Percentiles rank a stretch among this genome's conserved stretches.
phyloP scores from a whole-genome alignment of 2,113 vertebrate genomes.

The Pelecanus crispus region DNA sequence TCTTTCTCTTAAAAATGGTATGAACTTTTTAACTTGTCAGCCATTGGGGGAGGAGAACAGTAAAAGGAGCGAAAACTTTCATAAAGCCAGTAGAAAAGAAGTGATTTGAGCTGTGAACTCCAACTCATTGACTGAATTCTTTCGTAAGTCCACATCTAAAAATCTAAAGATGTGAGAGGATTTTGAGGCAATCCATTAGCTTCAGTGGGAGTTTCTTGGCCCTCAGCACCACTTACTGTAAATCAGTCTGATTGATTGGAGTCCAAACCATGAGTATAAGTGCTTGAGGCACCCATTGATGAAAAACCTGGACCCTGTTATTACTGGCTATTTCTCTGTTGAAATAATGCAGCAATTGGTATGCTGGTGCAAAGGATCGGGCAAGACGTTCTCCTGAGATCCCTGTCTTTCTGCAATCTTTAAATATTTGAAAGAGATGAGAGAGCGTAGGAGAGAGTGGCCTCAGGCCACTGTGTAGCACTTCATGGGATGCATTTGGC shows the following conservation, averaged over 20 bases:
- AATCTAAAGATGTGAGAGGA: background rate
- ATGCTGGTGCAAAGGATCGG: background rate
- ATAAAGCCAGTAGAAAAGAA: background rate
- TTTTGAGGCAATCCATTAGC: background rate
- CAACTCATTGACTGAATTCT: background rate
- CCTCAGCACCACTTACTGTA: background rate
- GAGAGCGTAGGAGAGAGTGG: background rate
- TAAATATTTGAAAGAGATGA: slow-evolving; percentile 32
- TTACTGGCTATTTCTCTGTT: background rate
- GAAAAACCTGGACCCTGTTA: background rate
- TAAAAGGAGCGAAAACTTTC: background rate
- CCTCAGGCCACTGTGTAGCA: background rate
- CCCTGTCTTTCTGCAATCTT: background rate
- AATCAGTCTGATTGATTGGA: background rate
- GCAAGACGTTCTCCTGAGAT: background rate
- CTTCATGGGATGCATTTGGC: background rate
- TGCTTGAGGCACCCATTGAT: background rate
- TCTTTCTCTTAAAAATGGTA: background rate
- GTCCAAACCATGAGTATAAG: background rate
- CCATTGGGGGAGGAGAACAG: background rate
- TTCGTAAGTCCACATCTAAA: background rate
- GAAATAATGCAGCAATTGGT: background rate
- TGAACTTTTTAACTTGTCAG: background rate
- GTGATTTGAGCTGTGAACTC: background rate
- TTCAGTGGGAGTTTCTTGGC: background rate